Evolutionary conservation across 2,888 invertebrate species (phyloP).

Genomic region (Galeruca laticollis): DNA sequence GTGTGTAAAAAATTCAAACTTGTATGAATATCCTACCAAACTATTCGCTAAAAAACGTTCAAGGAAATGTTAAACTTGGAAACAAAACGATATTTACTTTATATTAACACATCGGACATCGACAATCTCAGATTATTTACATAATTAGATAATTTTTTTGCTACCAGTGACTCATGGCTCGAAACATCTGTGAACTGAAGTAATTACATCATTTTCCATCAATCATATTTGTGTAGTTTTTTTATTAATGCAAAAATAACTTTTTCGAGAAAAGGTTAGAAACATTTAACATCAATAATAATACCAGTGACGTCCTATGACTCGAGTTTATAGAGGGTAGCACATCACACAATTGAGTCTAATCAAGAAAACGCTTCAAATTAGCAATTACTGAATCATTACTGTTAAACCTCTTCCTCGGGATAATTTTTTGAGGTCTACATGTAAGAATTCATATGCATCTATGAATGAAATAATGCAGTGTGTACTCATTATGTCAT

Average conservation of each 20-base stretch:
- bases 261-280: not conserved
- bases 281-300: not conserved
- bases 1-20: not conserved
- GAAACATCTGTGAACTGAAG: conserved; percentile 12
- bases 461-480: too few relatives aligned
- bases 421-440: too few relatives aligned
- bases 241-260: not conserved
- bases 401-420: too few relatives aligned
- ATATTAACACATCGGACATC: conserved; percentile 8
- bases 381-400: too few relatives aligned
- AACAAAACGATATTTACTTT: conserved; percentile 13
- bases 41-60: not conserved
- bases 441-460: too few relatives aligned
- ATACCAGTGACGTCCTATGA: not conserved
- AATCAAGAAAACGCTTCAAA: too few relatives aligned
- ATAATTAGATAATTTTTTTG: conserved; percentile 15
- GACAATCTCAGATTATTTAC: conserved; percentile 11
- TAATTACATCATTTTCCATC: conserved; percentile 20
- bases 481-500: too few relatives aligned
- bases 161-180: not conserved
- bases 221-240: conserved; percentile 6
- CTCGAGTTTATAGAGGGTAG: too few relatives aligned
- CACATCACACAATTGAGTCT: too few relatives aligned
- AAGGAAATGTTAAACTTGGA: not conserved
- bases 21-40: not conserved